These are phyloP conservation scores for Alces alces DNA, from an alignment of 2,113 vertebrate genomes.

Conservation along the genomic window DNA sequence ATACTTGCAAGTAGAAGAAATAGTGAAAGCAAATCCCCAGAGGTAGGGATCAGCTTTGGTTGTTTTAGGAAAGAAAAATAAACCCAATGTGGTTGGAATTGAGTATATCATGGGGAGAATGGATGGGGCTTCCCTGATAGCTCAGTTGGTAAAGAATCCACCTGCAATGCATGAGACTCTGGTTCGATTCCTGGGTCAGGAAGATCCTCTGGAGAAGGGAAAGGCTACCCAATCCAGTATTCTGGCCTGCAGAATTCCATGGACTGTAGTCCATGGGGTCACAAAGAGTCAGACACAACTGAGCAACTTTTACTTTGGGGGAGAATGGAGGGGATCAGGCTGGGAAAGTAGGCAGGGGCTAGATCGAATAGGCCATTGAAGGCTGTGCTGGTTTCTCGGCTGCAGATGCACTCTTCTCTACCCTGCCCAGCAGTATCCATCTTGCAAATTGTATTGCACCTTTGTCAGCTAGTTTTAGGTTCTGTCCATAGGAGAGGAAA, in stretches of 20 bases:
- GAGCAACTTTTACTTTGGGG: background rate
- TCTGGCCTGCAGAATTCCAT: background rate
- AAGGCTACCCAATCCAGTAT: background rate
- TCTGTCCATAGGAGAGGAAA: background rate
- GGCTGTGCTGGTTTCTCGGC: background rate
- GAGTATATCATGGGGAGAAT: background rate
- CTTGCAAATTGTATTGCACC: background rate
- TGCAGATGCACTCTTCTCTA: background rate
- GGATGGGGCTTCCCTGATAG: background rate
- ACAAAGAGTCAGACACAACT: background rate
- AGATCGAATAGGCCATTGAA: background rate
- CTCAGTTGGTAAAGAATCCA: background rate
- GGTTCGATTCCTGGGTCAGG: background rate
- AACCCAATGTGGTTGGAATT: background rate
- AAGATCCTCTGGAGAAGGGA: background rate
- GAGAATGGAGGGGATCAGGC: background rate
- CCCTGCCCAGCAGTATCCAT: background rate
- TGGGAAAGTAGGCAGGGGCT: background rate
- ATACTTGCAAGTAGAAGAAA: background rate
- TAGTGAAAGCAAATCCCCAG: background rate
- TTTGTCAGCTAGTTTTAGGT: background rate
- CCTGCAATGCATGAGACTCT: background rate
- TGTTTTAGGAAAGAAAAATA: background rate
- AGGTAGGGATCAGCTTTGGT: background rate
- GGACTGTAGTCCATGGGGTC: background rate